Base-by-base conservation (phyloP, 2,113 vertebrate species). In the Syngnathus typhle region DNA sequence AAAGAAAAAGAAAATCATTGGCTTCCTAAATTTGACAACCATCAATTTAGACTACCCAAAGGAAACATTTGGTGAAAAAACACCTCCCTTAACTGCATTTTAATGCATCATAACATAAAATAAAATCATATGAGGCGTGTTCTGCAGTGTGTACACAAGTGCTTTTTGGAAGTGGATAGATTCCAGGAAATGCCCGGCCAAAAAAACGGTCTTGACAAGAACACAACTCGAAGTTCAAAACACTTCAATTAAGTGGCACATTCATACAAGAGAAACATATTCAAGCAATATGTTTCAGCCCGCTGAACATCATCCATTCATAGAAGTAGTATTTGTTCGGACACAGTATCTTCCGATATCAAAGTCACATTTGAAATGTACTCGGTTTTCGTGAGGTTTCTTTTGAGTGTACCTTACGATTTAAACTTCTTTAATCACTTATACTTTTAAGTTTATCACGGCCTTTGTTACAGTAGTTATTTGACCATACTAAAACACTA, bases 221-320 rank as follows among this genome's bases (percentile, higher is more conserved):
- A 76, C 67, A 67, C 69, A 62, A 64, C 21, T 47, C 71, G 37
- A 52, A 76, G 69, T 76, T 82, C 65, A 78, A 81, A 83, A 73
- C 64, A 59, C 72, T 41, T 73, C 60, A 58, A 73, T 72, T 78
- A 74, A 64, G 76, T 39, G 60, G 62, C 60, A 76, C 59, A 46
- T 71, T 76, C 58, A 68, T 49, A 75, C 19, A 73, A 60, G 59
- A 54, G 44, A 58, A 67, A 51, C 39, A 37, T 41, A 47, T 71
- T 64, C 37, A 65, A 74, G 21, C 9, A 52, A 61, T 64, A 61
- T 56, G 38, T 54, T 74, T 77, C 38, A 68, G 67, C 56, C 18
- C 54, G 70, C 77, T 80, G 73, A 73, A 39, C 37, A 55, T 61
- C 47, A 70, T 73, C 69, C 73, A 80, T 44, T 39, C 39, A 19